Percentiles rank a stretch among this genome's conserved stretches.
Conservation (phyloP, 2,797 vertebrate species). For the Telmatherina bonti region DNA sequence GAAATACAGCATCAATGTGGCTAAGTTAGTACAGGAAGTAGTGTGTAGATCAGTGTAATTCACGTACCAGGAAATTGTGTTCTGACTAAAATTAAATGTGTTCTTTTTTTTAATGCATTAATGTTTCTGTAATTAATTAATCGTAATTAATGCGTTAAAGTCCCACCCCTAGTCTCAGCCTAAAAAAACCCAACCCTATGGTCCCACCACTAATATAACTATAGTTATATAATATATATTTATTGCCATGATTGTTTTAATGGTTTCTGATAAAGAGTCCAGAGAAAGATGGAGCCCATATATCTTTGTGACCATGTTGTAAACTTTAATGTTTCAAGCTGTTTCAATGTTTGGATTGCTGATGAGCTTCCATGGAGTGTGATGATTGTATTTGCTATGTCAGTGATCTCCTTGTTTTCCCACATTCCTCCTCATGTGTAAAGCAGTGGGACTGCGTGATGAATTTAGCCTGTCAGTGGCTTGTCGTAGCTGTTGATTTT, state of each 20-base stretch:
- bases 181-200: no score
- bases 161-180: no score
- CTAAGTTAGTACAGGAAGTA: no score
- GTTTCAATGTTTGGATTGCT: conserved; percentile 8
- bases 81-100: no score
- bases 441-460: conserved; percentile 30
- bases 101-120: no score
- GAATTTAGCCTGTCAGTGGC: conserved; percentile 51
- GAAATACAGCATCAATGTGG: no score
- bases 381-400: conserved; percentile 23
- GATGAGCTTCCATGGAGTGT: conserved; percentile 21
- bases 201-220: no score
- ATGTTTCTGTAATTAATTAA: no score
- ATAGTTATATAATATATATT: no score
- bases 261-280: neutral
- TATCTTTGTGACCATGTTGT: neutral
- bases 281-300: neutral
- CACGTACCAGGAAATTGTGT: no score
- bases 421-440: conserved; percentile 25
- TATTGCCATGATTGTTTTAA: neutral
- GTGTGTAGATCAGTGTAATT: no score
- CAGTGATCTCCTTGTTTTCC: conserved; percentile 28
- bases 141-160: no score
- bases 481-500: conserved; percentile 31
- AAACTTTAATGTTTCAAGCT: neutral